Evolutionary conservation across 2,113 vertebrate species (phyloP), one percentile per base, ranked within the genome.

Genomic region (Echinops telfairi): DNA sequence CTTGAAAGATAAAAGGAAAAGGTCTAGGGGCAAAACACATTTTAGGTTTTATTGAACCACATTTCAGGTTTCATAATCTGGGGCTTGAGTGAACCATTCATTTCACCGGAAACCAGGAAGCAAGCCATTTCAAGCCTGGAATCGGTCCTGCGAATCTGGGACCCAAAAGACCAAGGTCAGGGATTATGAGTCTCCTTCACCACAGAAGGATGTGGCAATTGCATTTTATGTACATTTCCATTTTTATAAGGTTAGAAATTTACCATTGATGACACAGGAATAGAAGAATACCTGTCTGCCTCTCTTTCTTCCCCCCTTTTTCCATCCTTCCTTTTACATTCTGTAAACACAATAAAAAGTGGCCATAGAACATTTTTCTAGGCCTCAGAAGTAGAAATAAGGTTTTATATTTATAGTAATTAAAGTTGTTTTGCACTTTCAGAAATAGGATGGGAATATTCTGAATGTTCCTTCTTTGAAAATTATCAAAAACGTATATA

Each of bases 1-100:
- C 80, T 96, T 90, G 79, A 85, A 94, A 92, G 92, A 95, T 93
- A 60, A 96, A 97, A 96, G 88, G 81, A 81, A 94, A 95, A 96
- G 82, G 20, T 96, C 95, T 94, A 33, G 82, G 47, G 64, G 86
- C 64, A 89, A 95, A 95, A 90, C 80, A 92, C 80, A 94, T 84
- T 94, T 87, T 91, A 66, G 60, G 83, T 92, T 95, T 95, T 40
- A 66, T 0, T 89, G 88, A 84, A 73, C 40, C 78, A 84, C 77
- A 91, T 88, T 96, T 92, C 75, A 20, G 43, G 36, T 93, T 96
- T 89, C 62, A 36, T 90, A 83, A 83, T 89, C 31, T 22, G 38
- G 90, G 27, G 64, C 6, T 82, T 90, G 83, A 43, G 60, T 27
- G 6, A 80, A 88, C 64, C 66, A 40, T 86, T 85, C 23, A 73